Evolutionary conservation across 2,888 invertebrate species (phyloP), one percentile per base, ranked within the genome.

Genomic region (Elegia similella): DNA sequence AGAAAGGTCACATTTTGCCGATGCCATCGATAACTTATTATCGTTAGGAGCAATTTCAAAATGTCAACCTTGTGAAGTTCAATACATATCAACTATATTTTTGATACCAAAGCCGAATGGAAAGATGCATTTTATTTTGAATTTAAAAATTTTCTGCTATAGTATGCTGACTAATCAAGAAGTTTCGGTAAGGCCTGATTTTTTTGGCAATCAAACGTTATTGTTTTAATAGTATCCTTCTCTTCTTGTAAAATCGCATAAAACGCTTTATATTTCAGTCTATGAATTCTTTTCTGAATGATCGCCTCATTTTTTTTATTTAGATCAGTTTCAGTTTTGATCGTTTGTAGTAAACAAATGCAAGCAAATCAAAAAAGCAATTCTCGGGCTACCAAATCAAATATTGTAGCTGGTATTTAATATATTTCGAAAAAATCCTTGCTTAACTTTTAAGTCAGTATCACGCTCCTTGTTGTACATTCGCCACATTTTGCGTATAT

Each of bases 101-200:
- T 16, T 58, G 8, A 34, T 57, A 34, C 55, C 52, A 8, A 58
- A 58, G 43, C 30, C 56, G 32, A 58, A 58, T 29, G 54, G 56
- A 16, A 57, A n/a, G n/a, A n/a, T n/a, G n/a, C n/a, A n/a, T n/a
- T n/a, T n/a, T n/a, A n/a, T n/a, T n/a, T n/a, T n/a, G 13, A 59
- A 60, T 46, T 34, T 57, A 32, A 59, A 12, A 80, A 52, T 58
- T 80, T 78, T 7, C 75, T 62, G 23, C 64, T 62, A 64, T 75
- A 81, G 52, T 81, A 80, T 1, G 71, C 63, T 8, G 67, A 55
- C 10, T 47, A 30, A 13, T 47, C 47, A 12, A 30, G 34, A 7
- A 46, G 17, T 23, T 58, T 58, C 7, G 58, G 54, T 0, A 58
- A 48, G 0, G 56, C 52, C 16, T 56, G 42, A 47, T 59, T 57